Conservation (phyloP, 2,113 vertebrate species). For the Geococcyx californianus region DNA sequence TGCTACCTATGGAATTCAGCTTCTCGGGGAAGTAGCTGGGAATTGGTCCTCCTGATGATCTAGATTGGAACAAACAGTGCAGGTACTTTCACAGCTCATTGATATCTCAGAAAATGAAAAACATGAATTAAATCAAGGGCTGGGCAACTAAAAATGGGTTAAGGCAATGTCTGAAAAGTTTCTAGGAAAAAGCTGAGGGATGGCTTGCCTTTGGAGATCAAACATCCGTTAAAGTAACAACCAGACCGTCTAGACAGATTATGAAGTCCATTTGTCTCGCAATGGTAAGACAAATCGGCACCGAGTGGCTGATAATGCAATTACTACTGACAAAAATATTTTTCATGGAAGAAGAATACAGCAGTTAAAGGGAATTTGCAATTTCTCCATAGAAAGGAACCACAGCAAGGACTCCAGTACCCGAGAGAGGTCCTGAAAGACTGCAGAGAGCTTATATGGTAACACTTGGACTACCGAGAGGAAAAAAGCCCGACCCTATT, state of each 20-base stretch:
- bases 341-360: background rate
- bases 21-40: background rate
- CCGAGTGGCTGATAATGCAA: slow-evolving; percentile 28
- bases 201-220: slow-evolving; percentile 39
- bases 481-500: background rate
- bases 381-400: background rate
- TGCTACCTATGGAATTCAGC: background rate
- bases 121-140: slow-evolving; percentile 28
- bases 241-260: slow-evolving; percentile 23
- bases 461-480: background rate
- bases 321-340: slow-evolving; percentile 53
- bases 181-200: slow-evolving; percentile 24
- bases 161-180: background rate
- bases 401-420: background rate
- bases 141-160: slow-evolving; percentile 40
- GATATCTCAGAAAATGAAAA: slow-evolving; percentile 11
- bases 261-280: background rate
- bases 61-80: background rate
- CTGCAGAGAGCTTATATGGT: background rate
- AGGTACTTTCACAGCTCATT: background rate
- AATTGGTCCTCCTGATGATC: background rate
- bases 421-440: background rate
- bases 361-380: background rate
- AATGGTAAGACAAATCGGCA: slow-evolving; percentile 23
- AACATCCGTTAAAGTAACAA: slow-evolving; percentile 56